phyloP scores from a whole-genome alignment of 1,140 invertebrate genomes.

The honey bee (Apis mellifera) region Amel_HAv3.1 CM009931.2:15696501-15697000 shows the following conservation, averaged over 20 bases:
- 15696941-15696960: too few species aligned
- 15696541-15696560: too few species aligned
- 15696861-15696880: too few species aligned
- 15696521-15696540: neutral
- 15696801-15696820: conserved; percentile 16
- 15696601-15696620: conserved; percentile 79
- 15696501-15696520: conserved; percentile 25
- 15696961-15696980: too few species aligned
- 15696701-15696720: neutral
- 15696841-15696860: too few species aligned
- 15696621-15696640: conserved; percentile 72
- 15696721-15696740: neutral
- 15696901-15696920: too few species aligned
- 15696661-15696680: conserved; percentile 80
- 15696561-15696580: conserved; percentile 56
- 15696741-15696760: conserved; percentile 21
- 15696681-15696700: conserved; percentile 32
- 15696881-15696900: too few species aligned
- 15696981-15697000: too few species aligned
- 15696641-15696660: conserved; percentile 80
- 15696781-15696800: neutral
- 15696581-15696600: conserved; percentile 64
- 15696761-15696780: conserved; percentile 11
- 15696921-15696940: too few species aligned
- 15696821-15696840: neutral